Base-by-base conservation (phyloP, 2,888 invertebrate species). In the Aspidapion aeneum region DNA sequence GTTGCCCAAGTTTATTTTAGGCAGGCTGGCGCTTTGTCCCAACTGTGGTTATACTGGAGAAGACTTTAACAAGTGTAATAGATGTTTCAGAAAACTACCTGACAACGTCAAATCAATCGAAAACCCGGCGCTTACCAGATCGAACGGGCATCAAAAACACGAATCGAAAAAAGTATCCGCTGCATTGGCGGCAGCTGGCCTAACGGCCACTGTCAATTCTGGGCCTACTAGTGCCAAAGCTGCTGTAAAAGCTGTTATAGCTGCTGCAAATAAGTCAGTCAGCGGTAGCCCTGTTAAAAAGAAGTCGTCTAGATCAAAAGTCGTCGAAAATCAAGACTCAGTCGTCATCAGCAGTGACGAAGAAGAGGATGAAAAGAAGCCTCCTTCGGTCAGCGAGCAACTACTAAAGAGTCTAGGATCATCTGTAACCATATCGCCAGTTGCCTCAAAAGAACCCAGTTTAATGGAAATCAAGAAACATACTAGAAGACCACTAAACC, bases 21-120 rank as follows among this genome's bases (percentile, higher is more conserved):
- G 92, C 58, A 88, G 86, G 82, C 80, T 90, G 69, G 92, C 92
- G 5, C 85, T 94, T 1, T 95, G 95, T 79, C 86, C 86, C 67
- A 84, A 85, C 68, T 95, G 95, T 78, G 94, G 94, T 18, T 88
- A 89, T 74, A 85, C 88, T 55, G 92, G 93, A 59, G 84, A 85
- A 71, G 90, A 93, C 78, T 91, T 93, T 77, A 89, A 87, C 71
- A 86, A 86, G 66, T 95, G 95, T 80, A 87, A 90, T 21, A 68
- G 86, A 70, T 91, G 91, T 81, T 87, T 85, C 75, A 82, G 87
- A 72, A 86, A 87, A 74, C 85, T 91, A 71, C 86, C 87, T 1
- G 89, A 90, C 66, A 87, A 90, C 73, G 90, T 90, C 22, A 91
- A 90, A 79, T 72, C 81, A 1, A 75, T 82, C 59, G 66, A 66